Percentiles rank a stretch among this genome's conserved stretches.
phyloP scores from a whole-genome alignment of 1,140 invertebrate species.

The Psilanteris sp. region DNA sequence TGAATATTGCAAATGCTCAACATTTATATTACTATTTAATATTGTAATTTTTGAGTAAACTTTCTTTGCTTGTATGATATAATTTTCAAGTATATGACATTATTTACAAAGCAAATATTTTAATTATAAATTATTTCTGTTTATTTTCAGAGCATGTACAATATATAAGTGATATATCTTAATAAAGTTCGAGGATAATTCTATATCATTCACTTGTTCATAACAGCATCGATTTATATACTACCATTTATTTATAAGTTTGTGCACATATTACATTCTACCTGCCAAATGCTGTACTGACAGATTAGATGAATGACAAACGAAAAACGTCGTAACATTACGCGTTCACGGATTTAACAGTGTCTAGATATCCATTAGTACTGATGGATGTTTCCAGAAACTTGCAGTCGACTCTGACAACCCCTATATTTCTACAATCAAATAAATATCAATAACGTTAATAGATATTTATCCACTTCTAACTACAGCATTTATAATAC shows the following conservation, averaged over 20 bases:
- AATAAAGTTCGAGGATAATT: neutral
- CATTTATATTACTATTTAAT: too few species aligned
- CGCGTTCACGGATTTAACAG: conserved; percentile 49
- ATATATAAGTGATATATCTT: too few species aligned
- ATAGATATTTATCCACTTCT: conserved; percentile 54
- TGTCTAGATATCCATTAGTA: conserved; percentile 62
- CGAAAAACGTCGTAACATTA: conserved; percentile 51
- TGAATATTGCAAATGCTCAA: too few species aligned
- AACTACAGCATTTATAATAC: too few species aligned
- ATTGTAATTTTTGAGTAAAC: too few species aligned
- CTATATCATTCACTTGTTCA: conserved; percentile 13
- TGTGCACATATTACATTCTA: conserved; percentile 32
- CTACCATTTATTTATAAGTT: conserved; percentile 43
- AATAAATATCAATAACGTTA: conserved; percentile 57
- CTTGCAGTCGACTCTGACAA: conserved; percentile 38
- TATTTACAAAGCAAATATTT: too few species aligned
- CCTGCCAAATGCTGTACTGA: conserved; percentile 32
- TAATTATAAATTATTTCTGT: too few species aligned
- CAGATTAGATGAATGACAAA: conserved; percentile 59
- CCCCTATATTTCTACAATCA: conserved; percentile 41
- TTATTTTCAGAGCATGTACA: too few species aligned
- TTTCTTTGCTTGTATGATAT: too few species aligned
- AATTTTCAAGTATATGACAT: too few species aligned
- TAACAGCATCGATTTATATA: conserved; percentile 32
- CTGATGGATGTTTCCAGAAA: conserved; percentile 57